Evolutionary conservation across 2,888 invertebrate species (phyloP).

Genomic region (Noctua janthe): DNA sequence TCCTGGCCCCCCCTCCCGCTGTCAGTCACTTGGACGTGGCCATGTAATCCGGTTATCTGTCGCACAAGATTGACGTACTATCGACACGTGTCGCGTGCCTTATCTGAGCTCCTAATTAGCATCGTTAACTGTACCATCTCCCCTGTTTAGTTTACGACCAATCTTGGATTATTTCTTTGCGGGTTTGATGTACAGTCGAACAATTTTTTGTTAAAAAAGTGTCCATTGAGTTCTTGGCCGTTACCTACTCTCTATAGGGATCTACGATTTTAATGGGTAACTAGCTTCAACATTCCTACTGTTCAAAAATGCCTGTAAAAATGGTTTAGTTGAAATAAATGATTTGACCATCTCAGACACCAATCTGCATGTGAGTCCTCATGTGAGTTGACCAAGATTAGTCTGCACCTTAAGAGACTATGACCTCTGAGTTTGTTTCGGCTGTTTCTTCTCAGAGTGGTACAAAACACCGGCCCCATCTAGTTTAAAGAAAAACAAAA

Average conservation of each 20-base stretch:
- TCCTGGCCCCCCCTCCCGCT: conserved; percentile 38
- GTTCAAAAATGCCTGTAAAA: neutral
- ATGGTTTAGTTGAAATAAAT: neutral
- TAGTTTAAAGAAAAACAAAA: too few relatives aligned
- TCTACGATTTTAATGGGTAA: too few relatives aligned
- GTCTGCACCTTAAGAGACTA: too few relatives aligned
- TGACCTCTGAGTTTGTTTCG: too few relatives aligned
- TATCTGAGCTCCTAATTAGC: conserved; percentile 58
- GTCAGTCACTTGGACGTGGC: conserved; percentile 53
- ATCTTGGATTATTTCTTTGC: conserved; percentile 58
- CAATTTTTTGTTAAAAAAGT: neutral
- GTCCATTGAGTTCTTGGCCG: neutral
- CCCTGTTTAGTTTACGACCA: conserved; percentile 51
- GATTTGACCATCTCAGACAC: neutral
- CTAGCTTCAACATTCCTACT: neutral
- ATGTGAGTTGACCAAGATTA: too few relatives aligned
- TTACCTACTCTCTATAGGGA: neutral
- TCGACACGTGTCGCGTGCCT: conserved; percentile 55
- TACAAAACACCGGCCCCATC: too few relatives aligned
- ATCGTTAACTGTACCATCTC: conserved; percentile 44
- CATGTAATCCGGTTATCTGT: conserved; percentile 63
- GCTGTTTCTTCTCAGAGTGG: too few relatives aligned
- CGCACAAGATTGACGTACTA: conserved; percentile 61
- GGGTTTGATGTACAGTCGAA: neutral
- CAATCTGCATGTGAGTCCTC: too few relatives aligned